phyloP scores from a whole-genome alignment of 2,797 vertebrate genomes.

The Myripristis jacobus region DNA sequence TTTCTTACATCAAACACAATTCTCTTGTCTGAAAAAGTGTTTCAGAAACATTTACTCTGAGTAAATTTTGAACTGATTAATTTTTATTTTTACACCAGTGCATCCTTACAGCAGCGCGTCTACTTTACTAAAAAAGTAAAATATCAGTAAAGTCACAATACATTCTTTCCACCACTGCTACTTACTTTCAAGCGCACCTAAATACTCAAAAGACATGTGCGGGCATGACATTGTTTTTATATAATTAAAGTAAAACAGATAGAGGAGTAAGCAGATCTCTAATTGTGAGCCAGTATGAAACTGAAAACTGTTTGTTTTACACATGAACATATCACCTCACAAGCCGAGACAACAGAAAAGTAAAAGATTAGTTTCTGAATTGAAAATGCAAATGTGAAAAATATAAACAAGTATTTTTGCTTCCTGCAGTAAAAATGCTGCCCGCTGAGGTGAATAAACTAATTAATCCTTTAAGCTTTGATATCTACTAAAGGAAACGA shows the following conservation, averaged over 20 bases:
- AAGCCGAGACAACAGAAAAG: conserved; percentile 24
- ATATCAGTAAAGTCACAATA: too few species aligned
- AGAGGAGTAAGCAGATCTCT: neutral
- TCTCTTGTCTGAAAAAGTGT: too few species aligned
- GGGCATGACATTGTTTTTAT: neutral
- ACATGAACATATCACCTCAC: conserved; percentile 12
- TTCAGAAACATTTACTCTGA: too few species aligned
- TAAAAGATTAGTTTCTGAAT: conserved; percentile 16
- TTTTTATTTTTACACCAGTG: too few species aligned
- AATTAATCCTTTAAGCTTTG: conserved; percentile 58
- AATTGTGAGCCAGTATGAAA: neutral
- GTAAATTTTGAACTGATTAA: too few species aligned
- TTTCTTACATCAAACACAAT: too few species aligned
- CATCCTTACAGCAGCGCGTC: too few species aligned
- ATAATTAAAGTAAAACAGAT: neutral
- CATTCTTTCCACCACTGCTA: conserved; percentile 4
- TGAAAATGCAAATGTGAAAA: conserved; percentile 1
- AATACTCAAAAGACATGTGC: neutral
- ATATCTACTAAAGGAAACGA: conserved; percentile 40
- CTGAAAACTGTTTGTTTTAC: neutral
- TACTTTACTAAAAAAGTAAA: too few species aligned
- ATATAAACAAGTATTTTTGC: conserved; percentile 5
- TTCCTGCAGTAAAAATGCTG: conserved; percentile 38
- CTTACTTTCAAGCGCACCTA: conserved; percentile 1
- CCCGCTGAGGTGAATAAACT: conserved; percentile 31